Percentiles rank a stretch among this genome's conserved stretches.
phyloP scores from a whole-genome alignment of 1,140 invertebrate genomes.

The Trichonephila inaurata region DNA sequence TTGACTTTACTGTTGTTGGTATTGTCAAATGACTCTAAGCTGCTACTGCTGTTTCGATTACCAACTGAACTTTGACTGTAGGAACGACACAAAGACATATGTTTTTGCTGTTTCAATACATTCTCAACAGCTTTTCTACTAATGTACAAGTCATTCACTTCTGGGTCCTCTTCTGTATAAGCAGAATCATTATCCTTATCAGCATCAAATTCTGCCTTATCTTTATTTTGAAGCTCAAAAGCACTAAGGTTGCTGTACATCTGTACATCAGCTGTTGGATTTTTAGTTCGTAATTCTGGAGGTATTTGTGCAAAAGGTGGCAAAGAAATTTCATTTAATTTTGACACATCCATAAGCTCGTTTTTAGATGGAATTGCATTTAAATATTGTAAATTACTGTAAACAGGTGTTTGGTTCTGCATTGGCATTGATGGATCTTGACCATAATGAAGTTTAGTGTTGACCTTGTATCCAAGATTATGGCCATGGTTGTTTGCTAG shows the following conservation, averaged over 20 bases:
- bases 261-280: not conserved
- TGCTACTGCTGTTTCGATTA: slow-evolving; percentile 80
- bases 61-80: slow-evolving; percentile 77
- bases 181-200: slow-evolving; percentile 74
- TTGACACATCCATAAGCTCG: slow-evolving; percentile 38
- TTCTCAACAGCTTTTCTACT: slow-evolving; percentile 83
- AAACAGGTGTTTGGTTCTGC: slow-evolving; percentile 31
- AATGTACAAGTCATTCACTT: slow-evolving; percentile 84
- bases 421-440: slow-evolving; percentile 25
- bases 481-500: not conserved
- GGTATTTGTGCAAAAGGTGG: not conserved
- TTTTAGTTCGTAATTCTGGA: not conserved
- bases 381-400: slow-evolving; percentile 70
- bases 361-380: slow-evolving; percentile 9
- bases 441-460: not conserved
- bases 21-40: slow-evolving; percentile 83
- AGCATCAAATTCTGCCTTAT: slow-evolving; percentile 58
- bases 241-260: not conserved
- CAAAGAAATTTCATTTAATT: slow-evolving; percentile 56
- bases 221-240: slow-evolving; percentile 37
- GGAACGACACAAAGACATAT: slow-evolving; percentile 77
- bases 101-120: slow-evolving; percentile 81
- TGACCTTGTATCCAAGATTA: slow-evolving; percentile 1
- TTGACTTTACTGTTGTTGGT: slow-evolving; percentile 79
- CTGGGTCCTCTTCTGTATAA: slow-evolving; percentile 69